These are phyloP conservation scores for Limosa lapponica DNA, from an alignment of 2,797 vertebrate species.

Conservation along the genomic window DNA sequence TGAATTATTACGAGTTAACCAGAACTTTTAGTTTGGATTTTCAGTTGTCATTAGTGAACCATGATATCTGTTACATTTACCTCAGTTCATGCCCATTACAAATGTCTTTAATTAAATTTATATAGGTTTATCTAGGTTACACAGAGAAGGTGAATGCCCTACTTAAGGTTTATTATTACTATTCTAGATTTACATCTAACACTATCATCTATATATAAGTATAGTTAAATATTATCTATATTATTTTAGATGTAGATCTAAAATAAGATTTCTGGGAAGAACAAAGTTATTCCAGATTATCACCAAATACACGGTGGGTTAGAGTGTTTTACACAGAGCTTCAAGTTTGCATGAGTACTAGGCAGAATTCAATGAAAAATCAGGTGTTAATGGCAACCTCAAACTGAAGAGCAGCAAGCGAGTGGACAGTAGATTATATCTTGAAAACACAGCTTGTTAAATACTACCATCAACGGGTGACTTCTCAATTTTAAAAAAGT, in stretches of 20 bases:
- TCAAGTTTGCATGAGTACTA: neutral
- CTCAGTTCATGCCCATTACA: neutral
- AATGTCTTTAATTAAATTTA: neutral
- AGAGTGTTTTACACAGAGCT: neutral
- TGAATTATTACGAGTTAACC: neutral
- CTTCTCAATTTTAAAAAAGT: neutral
- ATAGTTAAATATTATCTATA: neutral
- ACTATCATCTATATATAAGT: neutral
- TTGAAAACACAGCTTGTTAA: neutral
- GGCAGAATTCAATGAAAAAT: neutral
- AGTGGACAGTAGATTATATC: neutral
- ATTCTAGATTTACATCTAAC: neutral
- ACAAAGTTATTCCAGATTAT: neutral
- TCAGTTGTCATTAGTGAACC: neutral
- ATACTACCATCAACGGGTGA: accelerated
- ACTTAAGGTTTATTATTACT: neutral
- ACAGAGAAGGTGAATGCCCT: neutral
- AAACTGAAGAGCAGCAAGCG: neutral
- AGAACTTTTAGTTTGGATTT: neutral
- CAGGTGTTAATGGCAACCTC: neutral
- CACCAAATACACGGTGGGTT: neutral
- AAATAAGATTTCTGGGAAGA: neutral
- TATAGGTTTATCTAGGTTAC: neutral
- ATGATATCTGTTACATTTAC: neutral
- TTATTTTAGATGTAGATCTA: neutral